These are phyloP conservation scores for Syndactyla subalaris DNA, from an alignment of 2,797 vertebrate species.

Conservation along the genomic window DNA sequence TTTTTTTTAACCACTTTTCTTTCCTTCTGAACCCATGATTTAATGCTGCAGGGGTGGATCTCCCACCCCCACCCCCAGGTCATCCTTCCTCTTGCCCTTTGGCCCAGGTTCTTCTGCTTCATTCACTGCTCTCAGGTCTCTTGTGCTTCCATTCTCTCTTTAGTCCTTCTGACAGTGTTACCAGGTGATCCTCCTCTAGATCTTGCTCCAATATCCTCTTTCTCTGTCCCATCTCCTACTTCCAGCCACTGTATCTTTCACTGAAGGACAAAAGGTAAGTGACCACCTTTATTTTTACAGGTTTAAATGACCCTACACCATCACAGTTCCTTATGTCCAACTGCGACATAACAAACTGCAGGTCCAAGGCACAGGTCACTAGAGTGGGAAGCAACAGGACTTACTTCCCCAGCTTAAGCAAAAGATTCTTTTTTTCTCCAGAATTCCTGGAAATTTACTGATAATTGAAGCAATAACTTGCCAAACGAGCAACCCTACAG, in stretches of 20 bases:
- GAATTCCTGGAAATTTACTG: not conserved
- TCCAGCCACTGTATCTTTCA: not conserved
- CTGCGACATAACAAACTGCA: not conserved
- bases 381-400: not conserved
- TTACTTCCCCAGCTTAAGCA: not conserved
- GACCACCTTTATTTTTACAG: not conserved
- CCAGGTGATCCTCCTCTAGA: not conserved
- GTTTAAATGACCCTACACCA: not conserved
- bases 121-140: not conserved
- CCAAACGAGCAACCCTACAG: not conserved
- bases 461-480: not conserved
- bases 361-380: not conserved
- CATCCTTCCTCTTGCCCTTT: not conserved
- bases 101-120: not conserved
- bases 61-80: not conserved
- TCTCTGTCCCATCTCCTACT: not conserved
- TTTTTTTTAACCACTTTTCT: accelerated
- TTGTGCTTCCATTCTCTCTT: not conserved
- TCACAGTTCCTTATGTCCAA: not conserved
- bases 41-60: not conserved
- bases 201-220: not conserved
- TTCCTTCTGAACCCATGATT: not conserved
- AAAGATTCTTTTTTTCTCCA: not conserved
- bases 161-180: not conserved
- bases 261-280: not conserved